A percentile compares a stretch with the other conserved stretches of the same genome.
These are phyloP conservation scores for Aphrocallistes beatrix DNA, from an alignment of 37 sponge, comb jelly and placozoan species.

Conservation along the genomic window DNA sequence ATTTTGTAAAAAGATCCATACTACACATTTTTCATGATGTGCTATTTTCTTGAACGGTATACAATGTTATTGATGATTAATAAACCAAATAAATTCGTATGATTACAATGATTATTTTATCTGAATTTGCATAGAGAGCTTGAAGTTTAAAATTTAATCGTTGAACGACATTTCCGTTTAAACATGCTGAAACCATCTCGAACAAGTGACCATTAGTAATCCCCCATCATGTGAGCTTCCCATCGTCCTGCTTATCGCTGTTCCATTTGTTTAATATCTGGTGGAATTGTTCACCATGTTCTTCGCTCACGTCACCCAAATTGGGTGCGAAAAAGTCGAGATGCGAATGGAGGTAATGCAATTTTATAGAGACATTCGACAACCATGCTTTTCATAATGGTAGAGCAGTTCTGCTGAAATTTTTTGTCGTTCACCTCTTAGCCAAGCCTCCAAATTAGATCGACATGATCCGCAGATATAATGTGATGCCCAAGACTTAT, in stretches of 20 bases:
- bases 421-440: not conserved
- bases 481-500: not conserved
- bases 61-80: too few species aligned
- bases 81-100: too few species aligned
- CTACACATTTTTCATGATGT: too few species aligned
- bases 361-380: too few species aligned
- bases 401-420: too few species aligned
- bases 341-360: too few species aligned
- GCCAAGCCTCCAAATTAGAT: not conserved
- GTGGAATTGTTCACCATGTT: too few species aligned
- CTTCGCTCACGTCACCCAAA: too few species aligned
- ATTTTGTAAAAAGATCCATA: too few species aligned
- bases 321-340: too few species aligned
- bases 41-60: too few species aligned
- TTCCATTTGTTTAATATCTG: not conserved
- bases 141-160: not conserved
- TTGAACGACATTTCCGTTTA: not conserved
- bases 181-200: not conserved
- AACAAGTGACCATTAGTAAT: not conserved
- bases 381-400: too few species aligned
- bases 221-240: not conserved
- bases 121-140: slow-evolving; percentile 30
- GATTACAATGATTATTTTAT: slow-evolving; percentile 26
- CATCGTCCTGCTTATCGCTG: not conserved
- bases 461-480: not conserved